phyloP scores from a whole-genome alignment of 2,888 invertebrate genomes.

The Tipula vernalis region DNA sequence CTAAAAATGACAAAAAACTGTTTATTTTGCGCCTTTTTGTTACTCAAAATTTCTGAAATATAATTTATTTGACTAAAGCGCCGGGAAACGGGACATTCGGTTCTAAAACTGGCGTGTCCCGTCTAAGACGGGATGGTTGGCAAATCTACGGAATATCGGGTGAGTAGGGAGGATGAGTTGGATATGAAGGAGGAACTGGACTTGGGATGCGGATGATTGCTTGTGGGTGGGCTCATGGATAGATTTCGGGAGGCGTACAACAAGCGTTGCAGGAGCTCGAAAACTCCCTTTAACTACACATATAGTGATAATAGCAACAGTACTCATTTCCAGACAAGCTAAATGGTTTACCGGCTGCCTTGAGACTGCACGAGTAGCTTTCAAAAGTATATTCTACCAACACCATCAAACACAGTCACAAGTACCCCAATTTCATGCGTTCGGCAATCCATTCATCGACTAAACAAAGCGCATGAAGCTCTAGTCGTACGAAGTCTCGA shows the following conservation, averaged over 20 bases:
- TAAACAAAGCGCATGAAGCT: constrained; percentile 67
- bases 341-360: constrained; percentile 53
- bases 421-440: constrained; percentile 66
- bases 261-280: constrained; percentile 88
- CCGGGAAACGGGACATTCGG: too few species aligned
- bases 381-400: constrained; percentile 56
- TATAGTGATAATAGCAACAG: constrained; percentile 63
- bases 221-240: constrained; percentile 93
- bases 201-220: constrained; percentile 59
- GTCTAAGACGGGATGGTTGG: too few species aligned
- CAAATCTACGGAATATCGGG: too few species aligned
- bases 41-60: too few species aligned
- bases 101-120: too few species aligned
- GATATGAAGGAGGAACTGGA: constrained; percentile 61
- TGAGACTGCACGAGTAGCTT: constrained; percentile 62
- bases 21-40: too few species aligned
- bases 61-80: too few species aligned
- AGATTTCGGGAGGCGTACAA: constrained; percentile 93
- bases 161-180: constrained; percentile 62
- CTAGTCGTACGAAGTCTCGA: constrained; percentile 60
- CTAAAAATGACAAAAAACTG: too few species aligned
- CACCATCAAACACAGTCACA: constrained; percentile 38
- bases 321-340: constrained; percentile 47
- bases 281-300: constrained; percentile 53
- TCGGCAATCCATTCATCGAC: constrained; percentile 61